phyloP scores from a whole-genome alignment of 2,888 invertebrate species.

The Lasioglossum leucozonium region DNA sequence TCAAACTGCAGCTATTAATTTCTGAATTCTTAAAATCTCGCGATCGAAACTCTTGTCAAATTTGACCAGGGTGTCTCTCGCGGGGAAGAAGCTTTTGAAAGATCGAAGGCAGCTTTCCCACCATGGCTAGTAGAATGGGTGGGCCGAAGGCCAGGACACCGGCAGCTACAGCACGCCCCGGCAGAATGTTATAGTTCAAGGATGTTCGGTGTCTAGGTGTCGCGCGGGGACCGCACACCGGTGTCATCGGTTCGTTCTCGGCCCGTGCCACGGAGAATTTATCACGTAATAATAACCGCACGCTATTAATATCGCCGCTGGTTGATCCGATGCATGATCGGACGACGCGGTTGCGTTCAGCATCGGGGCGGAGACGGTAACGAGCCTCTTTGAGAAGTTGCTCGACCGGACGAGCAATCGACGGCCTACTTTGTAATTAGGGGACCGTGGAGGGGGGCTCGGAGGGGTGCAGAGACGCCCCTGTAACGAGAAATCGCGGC shows the following conservation, averaged over 20 bases:
- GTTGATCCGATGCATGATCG: conserved; percentile 19
- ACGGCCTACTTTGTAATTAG: conserved; percentile 25
- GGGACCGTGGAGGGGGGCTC: conserved; percentile 1
- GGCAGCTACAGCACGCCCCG: conserved; percentile 7
- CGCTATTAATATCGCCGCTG: conserved; percentile 38
- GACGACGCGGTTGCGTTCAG: background rate
- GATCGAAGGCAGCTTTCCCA: background rate
- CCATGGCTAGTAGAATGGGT: background rate
- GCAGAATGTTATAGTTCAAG: conserved; percentile 64
- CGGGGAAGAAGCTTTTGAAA: background rate
- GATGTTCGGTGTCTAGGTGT: conserved; percentile 43
- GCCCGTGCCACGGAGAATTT: conserved; percentile 12
- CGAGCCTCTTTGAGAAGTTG: conserved; percentile 7
- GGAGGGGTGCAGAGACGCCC: background rate
- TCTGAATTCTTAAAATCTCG: too few species aligned
- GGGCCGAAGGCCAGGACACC: background rate
- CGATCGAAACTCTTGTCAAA: too few species aligned
- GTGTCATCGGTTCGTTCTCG: conserved; percentile 1
- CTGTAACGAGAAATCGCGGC: background rate
- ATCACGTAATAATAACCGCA: conserved; percentile 15
- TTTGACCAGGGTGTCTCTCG: background rate
- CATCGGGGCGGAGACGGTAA: background rate
- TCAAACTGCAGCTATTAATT: too few species aligned
- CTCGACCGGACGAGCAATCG: conserved; percentile 5
- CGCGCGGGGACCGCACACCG: background rate